phyloP scores from a whole-genome alignment of 2,113 vertebrate genomes.

The human (Homo sapiens) region GRCh38 chr5:116360501-116361000 shows the following conservation, averaged over 20 bases:
- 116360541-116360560: neutral
- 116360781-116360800: neutral
- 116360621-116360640: neutral
- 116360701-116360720: neutral
- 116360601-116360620: neutral
- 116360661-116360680: neutral
- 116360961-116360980: neutral
- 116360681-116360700: neutral
- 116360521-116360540: too few species aligned
- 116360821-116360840: neutral
- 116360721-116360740: accelerated
- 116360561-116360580: neutral
- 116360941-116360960: neutral
- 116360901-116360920: neutral
- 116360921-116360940: neutral
- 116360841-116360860: neutral
- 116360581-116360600: neutral
- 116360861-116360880: neutral
- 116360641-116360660: neutral
- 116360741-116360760: neutral
- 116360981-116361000: neutral
- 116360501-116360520: neutral
- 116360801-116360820: neutral
- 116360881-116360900: neutral
- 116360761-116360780: neutral